Evolutionary conservation across 2,888 invertebrate species (phyloP).

Genomic region (Pristionchus fissidentatus): DNA sequence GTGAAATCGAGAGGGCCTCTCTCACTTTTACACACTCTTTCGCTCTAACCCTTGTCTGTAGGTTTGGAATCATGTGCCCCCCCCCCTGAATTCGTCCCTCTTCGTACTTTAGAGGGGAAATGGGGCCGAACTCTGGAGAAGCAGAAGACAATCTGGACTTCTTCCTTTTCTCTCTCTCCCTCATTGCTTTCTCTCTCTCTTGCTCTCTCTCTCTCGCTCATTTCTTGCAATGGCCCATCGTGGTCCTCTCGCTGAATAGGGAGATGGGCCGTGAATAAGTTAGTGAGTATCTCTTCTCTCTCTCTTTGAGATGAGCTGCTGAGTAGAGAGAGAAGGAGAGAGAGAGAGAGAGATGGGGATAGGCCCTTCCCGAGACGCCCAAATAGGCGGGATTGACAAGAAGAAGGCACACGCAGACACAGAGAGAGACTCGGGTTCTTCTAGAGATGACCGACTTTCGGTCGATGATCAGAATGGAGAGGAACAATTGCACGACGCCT

Average conservation of each 20-base stretch:
- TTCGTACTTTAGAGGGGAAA: too few relatives aligned
- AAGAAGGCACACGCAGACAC: slow-evolving; percentile 23
- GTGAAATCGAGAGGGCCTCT: too few relatives aligned
- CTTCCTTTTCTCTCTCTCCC: not conserved
- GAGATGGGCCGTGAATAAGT: slow-evolving; percentile 46
- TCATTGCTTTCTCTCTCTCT: not conserved
- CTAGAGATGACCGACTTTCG: not conserved
- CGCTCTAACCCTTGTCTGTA: too few relatives aligned
- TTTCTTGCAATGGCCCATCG: not conserved
- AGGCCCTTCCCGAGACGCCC: not conserved
- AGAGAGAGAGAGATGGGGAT: slow-evolving; percentile 8
- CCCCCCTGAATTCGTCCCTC: too few relatives aligned
- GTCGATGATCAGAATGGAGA: not conserved
- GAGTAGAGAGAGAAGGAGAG: not conserved
- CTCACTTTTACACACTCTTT: too few relatives aligned
- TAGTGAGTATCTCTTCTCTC: slow-evolving; percentile 1
- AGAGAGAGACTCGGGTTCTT: not conserved
- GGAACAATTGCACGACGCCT: not conserved
- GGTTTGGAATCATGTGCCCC: too few relatives aligned
- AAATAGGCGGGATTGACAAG: slow-evolving; percentile 45
- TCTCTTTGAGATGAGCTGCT: not conserved
- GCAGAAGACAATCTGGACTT: too few relatives aligned
- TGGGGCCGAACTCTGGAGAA: too few relatives aligned
- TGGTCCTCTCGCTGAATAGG: not conserved
- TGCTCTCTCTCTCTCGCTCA: not conserved